Conservation (phyloP, 2,113 vertebrate species). For the Stercorarius parasiticus region DNA sequence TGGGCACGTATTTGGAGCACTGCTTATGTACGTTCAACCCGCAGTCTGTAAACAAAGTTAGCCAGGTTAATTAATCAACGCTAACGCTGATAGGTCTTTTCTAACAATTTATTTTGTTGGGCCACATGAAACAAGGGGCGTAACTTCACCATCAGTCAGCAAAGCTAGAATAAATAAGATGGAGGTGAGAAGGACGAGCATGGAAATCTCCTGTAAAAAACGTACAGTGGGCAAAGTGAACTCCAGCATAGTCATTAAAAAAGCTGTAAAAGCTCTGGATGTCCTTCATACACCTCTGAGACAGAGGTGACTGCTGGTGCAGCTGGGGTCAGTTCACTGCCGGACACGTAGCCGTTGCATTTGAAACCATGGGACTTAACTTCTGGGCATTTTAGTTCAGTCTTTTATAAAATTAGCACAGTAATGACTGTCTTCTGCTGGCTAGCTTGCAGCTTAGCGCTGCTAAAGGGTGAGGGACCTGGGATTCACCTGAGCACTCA, state of each 20-base stretch:
- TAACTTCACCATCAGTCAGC: not conserved
- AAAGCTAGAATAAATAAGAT: not conserved
- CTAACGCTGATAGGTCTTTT: not conserved
- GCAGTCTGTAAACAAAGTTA: slow-evolving; percentile 82
- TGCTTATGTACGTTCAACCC: slow-evolving; percentile 98
- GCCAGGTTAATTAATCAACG: not conserved
- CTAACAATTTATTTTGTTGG: not conserved
- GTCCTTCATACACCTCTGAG: not conserved
- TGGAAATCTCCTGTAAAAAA: not conserved
- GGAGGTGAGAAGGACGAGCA: not conserved
- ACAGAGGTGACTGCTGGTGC: not conserved
- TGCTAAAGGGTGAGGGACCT: fast-evolving
- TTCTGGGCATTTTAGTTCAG: not conserved
- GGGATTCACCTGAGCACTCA: not conserved
- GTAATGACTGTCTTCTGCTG: not conserved
- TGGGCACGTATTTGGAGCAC: slow-evolving; percentile 95
- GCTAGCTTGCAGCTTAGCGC: not conserved
- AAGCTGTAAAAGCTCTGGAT: not conserved
- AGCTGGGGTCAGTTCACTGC: not conserved
- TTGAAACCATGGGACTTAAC: not conserved
- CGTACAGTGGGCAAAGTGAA: not conserved
- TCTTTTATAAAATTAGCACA: not conserved
- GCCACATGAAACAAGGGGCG: not conserved
- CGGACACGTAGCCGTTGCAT: not conserved
- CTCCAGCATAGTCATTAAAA: not conserved